A percentile compares a stretch with the other conserved stretches of the same genome.
Conservation (phyloP, 2,113 vertebrate species). For the Rhodinocichla rosea region DNA sequence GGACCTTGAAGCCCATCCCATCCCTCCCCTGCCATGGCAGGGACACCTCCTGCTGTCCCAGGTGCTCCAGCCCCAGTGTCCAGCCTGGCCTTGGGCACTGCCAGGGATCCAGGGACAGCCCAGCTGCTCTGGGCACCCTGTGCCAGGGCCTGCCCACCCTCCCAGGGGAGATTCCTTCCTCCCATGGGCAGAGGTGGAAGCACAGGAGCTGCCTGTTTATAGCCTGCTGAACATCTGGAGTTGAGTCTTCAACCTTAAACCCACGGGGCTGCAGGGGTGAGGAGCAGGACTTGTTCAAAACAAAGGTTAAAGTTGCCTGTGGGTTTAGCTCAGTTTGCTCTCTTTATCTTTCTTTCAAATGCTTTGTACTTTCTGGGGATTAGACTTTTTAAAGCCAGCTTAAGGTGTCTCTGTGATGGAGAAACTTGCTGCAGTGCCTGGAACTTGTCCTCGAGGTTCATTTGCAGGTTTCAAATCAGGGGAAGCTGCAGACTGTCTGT, state of each 20-base stretch:
- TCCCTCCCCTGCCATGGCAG: not conserved
- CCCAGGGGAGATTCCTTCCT: not conserved
- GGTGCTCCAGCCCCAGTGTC: not conserved
- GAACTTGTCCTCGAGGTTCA: not conserved
- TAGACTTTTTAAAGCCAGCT: not conserved
- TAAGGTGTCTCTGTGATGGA: not conserved
- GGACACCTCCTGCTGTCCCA: not conserved
- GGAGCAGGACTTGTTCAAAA: not conserved
- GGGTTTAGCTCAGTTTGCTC: not conserved
- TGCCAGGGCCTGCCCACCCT: not conserved
- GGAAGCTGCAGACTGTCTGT: not conserved
- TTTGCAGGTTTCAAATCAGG: not conserved
- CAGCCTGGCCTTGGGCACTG: accelerated
- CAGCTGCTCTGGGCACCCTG: not conserved
- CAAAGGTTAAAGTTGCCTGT: not conserved
- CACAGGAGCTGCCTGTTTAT: not conserved
- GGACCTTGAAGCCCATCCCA: not conserved
- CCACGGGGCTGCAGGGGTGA: not conserved
- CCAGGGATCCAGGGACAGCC: not conserved
- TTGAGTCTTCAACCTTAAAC: not conserved
- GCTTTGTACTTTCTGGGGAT: not conserved
- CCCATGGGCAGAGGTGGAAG: not conserved
- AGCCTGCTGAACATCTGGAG: not conserved
- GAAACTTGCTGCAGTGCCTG: not conserved
- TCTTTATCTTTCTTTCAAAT: not conserved